Percentiles rank a stretch among this genome's conserved stretches.
Evolutionary conservation across 2,888 invertebrate species (phyloP).

Genomic region (Gryllus longicercus): DNA sequence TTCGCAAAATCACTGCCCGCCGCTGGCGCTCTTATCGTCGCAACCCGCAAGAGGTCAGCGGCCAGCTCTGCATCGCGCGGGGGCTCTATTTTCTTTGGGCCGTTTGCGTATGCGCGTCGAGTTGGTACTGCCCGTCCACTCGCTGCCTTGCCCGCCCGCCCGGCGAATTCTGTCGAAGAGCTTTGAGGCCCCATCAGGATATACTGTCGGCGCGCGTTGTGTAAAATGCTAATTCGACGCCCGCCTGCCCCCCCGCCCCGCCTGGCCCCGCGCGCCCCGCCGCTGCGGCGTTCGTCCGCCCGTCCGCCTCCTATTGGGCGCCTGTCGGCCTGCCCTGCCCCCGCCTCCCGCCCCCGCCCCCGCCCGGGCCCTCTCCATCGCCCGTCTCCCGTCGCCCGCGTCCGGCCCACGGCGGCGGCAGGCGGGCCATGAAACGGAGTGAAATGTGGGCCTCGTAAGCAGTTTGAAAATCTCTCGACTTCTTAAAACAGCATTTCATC

Average conservation of each 20-base stretch:
- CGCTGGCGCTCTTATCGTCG: too few relatives aligned
- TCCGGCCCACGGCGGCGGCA: not conserved
- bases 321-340: not conserved
- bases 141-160: not conserved
- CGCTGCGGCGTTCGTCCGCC: too few relatives aligned
- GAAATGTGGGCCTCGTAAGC: constrained; percentile 8
- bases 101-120: too few relatives aligned
- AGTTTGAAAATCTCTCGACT: constrained; percentile 10
- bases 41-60: too few relatives aligned
- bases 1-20: too few relatives aligned
- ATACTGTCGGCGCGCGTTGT: not conserved
- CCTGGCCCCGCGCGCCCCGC: too few relatives aligned
- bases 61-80: too few relatives aligned
- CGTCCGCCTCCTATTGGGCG: not conserved
- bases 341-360: not conserved
- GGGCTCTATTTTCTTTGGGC: too few relatives aligned
- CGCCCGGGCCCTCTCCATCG: too few relatives aligned
- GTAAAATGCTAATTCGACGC: not conserved
- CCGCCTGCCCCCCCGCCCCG: not conserved
- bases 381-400: not conserved
- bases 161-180: not conserved
- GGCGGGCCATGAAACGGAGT: not conserved
- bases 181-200: constrained; percentile 1
- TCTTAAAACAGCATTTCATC: constrained; percentile 17
- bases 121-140: too few relatives aligned